phyloP scores from a whole-genome alignment of 2,113 vertebrate genomes.

The Pithys albifrons region DNA sequence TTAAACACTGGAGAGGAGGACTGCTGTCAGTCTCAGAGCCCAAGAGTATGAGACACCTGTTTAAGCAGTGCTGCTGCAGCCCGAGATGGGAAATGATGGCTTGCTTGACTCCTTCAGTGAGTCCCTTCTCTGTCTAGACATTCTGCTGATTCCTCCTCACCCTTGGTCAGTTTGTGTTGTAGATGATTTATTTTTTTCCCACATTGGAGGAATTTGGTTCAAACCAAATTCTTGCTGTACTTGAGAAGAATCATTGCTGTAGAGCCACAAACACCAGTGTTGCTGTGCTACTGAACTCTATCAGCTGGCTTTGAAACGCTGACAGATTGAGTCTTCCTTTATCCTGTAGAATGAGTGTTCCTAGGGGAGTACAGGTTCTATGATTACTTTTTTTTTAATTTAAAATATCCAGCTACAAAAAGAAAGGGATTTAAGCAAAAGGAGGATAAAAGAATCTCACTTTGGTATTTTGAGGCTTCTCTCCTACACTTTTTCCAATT shows the following conservation, averaged over 20 bases:
- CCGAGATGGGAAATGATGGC: background rate
- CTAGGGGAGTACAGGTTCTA: background rate
- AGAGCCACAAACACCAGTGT: background rate
- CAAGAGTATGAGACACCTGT: background rate
- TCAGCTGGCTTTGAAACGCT: constrained; percentile 1
- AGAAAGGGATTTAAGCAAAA: background rate
- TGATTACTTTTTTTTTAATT: background rate
- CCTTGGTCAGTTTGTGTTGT: background rate
- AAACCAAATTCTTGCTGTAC: constrained; percentile 17
- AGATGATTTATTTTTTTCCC: background rate
- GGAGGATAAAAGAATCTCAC: background rate
- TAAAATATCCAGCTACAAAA: background rate
- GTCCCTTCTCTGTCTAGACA: background rate
- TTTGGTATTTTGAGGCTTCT: background rate
- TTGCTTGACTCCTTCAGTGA: background rate
- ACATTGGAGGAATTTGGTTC: background rate
- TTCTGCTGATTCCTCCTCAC: background rate
- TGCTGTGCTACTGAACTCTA: background rate
- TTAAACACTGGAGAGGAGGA: constrained; percentile 34
- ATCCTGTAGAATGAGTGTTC: background rate
- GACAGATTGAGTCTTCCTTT: constrained; percentile 37
- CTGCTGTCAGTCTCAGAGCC: constrained; percentile 13
- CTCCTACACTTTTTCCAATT: background rate
- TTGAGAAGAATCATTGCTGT: background rate
- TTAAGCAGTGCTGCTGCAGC: background rate